Evolutionary conservation across 2,797 vertebrate genomes (phyloP).

Genomic region (Pantherophis vulpinus): DNA sequence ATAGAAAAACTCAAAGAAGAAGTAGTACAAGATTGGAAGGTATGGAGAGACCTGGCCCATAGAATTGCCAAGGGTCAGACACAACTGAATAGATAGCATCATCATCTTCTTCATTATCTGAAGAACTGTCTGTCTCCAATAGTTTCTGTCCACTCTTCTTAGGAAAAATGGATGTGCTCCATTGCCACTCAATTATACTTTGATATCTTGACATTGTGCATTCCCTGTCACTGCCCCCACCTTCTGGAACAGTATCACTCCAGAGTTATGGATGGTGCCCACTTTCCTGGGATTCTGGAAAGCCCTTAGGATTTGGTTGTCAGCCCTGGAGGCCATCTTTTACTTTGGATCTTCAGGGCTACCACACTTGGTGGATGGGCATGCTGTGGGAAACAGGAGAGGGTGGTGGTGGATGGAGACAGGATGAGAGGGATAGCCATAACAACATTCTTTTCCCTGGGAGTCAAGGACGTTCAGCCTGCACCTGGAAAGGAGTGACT

Average conservation of each 20-base stretch:
- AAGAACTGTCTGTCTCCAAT: not conserved
- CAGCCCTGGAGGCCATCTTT: too few species aligned
- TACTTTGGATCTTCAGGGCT: too few species aligned
- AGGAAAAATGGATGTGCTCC: not conserved
- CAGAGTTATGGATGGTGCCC: not conserved
- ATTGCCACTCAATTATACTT: not conserved
- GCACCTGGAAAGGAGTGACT: too few species aligned
- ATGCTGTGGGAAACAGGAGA: too few species aligned
- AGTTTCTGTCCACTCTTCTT: not conserved
- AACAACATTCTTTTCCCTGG: too few species aligned
- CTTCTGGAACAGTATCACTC: not conserved
- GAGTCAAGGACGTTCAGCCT: too few species aligned
- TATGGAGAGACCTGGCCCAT: too few species aligned
- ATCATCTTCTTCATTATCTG: not conserved
- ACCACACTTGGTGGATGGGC: too few species aligned
- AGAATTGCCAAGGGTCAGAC: too few species aligned
- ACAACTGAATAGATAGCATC: too few species aligned
- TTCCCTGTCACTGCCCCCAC: not conserved
- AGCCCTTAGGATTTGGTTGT: not conserved
- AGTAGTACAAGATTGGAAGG: not conserved
- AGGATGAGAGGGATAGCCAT: too few species aligned
- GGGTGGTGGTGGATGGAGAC: too few species aligned
- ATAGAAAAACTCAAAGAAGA: not conserved
- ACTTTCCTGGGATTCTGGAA: not conserved
- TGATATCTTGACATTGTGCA: not conserved